phyloP scores from a whole-genome alignment of 2,797 vertebrate species.

The Lindbergichthys nudifrons region DNA sequence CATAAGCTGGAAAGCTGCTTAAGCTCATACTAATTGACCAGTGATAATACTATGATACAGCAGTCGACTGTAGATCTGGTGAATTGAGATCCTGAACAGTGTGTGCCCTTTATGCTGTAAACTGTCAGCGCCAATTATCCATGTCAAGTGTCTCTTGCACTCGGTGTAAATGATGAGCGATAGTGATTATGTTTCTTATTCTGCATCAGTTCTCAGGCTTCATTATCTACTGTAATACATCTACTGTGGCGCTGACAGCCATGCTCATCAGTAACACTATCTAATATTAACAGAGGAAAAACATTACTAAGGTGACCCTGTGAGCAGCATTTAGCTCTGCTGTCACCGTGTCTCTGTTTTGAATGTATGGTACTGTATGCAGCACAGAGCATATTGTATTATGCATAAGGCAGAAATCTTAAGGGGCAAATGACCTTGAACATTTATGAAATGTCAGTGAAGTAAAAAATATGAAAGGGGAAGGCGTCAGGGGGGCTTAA shows the following conservation, averaged over 20 bases:
- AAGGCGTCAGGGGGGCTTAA: not conserved
- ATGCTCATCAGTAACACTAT: conserved; percentile 26
- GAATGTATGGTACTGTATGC: conserved; percentile 4
- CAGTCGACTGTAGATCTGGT: conserved; percentile 10
- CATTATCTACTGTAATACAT: conserved; percentile 39
- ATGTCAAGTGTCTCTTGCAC: conserved; percentile 43
- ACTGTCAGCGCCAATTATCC: conserved; percentile 50
- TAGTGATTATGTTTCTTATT: conserved; percentile 12
- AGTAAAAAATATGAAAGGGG: conserved; percentile 30
- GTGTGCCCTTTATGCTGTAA: conserved; percentile 31
- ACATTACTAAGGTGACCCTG: conserved; percentile 38
- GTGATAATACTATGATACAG: conserved; percentile 9
- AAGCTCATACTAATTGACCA: not conserved
- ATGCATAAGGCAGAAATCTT: not conserved
- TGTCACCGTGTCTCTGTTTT: not conserved
- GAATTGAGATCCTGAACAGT: conserved; percentile 25
- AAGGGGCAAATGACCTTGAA: conserved; percentile 46
- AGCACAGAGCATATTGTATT: conserved; percentile 10
- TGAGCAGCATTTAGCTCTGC: conserved; percentile 22
- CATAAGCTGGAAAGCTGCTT: not conserved
- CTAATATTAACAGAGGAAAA: conserved; percentile 10
- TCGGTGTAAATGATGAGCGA: conserved; percentile 39
- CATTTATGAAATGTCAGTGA: conserved; percentile 37
- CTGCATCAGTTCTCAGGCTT: conserved; percentile 28
- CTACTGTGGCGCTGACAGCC: conserved; percentile 23